phyloP scores from a whole-genome alignment of 2,113 vertebrate species.

The Pimephales promelas region DNA sequence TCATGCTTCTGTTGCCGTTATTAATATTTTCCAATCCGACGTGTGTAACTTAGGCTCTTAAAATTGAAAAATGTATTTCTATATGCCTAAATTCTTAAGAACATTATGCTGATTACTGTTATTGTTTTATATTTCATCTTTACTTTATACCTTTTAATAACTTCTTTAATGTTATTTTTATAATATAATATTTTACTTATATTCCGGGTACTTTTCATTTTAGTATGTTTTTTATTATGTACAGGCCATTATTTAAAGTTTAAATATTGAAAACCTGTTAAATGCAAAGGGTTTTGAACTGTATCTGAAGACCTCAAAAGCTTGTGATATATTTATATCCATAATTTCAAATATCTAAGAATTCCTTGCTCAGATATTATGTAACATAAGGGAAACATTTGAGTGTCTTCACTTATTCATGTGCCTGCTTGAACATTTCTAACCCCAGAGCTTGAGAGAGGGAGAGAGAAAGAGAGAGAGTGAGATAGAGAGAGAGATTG shows the following conservation, averaged over 20 bases:
- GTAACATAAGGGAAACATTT: not conserved
- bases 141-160: not conserved
- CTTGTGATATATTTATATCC: not conserved
- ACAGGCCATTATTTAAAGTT: not conserved
- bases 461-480: constrained; percentile 8
- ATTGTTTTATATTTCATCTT: not conserved
- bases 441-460: not conserved
- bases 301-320: not conserved
- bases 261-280: not conserved
- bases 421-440: not conserved
- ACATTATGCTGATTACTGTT: not conserved
- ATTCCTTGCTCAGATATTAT: not conserved
- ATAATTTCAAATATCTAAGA: not conserved
- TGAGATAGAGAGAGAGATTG: not conserved
- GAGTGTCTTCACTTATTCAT: constrained; percentile 8
- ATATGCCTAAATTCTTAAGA: not conserved
- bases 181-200: not conserved
- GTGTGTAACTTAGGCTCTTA: not conserved
- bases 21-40: not conserved
- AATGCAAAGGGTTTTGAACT: not conserved
- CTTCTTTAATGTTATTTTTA: not conserved
- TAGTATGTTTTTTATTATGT: not conserved
- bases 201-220: not conserved
- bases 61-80: not conserved
- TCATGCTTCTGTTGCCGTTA: not conserved